Evolutionary conservation across 64 coral and sea anemone genomes (phyloP), one percentile per base, ranked within the genome.

Genomic region (Cladopsammia gracilis): DNA sequence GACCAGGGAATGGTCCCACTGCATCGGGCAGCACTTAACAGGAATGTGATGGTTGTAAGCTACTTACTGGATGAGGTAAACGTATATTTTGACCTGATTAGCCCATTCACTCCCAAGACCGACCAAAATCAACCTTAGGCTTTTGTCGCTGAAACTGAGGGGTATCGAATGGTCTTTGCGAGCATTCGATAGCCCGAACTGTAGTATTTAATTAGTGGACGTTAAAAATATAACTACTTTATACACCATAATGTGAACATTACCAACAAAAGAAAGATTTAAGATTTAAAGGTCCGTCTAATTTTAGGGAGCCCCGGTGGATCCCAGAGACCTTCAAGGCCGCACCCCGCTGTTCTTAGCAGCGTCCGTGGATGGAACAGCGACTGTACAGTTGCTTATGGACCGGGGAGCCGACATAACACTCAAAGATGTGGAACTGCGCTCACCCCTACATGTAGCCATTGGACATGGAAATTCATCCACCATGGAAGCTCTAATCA

Each of bases 21-120:
- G 0, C 96, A 97, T 57, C 75, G 86, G 51, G 96, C 96, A 7
- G 96, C 96, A 44, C 71, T 88, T 5, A 89, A 82, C 81, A 92
- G 88, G 57, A 87, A 97, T 59, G 73, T 48, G 13, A 45, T 88
- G 69, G 58, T 94, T 18, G 96, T 90, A 4, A 88, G 67, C 70
- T 97, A 80, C 58, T 89, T 94, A 18, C 58, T 97, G 15, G 96
- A 97, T 71, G 88, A 97, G 96, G 96, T 97, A 78, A 51, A 82
- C 72, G 22, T 14, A 18, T 52, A 19, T 78, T 20, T 78, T 49
- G 1, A 15, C 10, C 49, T 34, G 73, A 34, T 43, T 46, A 8
- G 49, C 15, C 18, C 0, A 5, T 1, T 18, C n/a, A 9, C 16
- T 47, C 1, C 0, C 19, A 2, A 34, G 34, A 34, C 34, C 34